Evolutionary conservation across 92 coral and sea anemone genomes (phyloP).

Genomic region (Bergia sp.): DNA sequence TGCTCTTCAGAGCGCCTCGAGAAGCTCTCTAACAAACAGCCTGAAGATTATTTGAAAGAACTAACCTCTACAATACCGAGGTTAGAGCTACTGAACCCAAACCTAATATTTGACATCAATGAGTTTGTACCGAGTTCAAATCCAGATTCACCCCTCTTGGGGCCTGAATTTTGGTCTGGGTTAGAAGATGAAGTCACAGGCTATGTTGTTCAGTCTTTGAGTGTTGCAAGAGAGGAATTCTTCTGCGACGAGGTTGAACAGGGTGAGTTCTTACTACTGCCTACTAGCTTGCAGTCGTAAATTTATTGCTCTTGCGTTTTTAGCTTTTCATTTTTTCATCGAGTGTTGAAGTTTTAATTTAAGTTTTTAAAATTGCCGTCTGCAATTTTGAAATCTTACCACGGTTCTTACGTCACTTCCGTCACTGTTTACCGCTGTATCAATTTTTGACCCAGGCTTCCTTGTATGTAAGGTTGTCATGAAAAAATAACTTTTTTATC

Average conservation of each 20-base stretch:
- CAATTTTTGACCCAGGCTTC: too few relatives aligned
- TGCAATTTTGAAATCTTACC: too few relatives aligned
- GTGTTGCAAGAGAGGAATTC: slow-evolving; percentile 53
- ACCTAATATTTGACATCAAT: slow-evolving; percentile 43
- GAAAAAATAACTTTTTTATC: too few relatives aligned
- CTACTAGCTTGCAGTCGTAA: not conserved
- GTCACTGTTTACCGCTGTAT: too few relatives aligned
- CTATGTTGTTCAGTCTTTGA: slow-evolving; percentile 68
- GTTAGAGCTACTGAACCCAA: slow-evolving; percentile 60
- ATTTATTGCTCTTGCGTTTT: not conserved
- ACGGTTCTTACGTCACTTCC: too few relatives aligned
- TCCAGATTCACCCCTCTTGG: slow-evolving; percentile 87
- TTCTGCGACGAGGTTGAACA: slow-evolving; percentile 9
- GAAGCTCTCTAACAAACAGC: slow-evolving; percentile 56
- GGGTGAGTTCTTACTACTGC: not conserved
- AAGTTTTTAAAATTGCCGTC: too few relatives aligned
- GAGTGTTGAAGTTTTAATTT: too few relatives aligned
- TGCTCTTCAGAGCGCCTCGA: slow-evolving; percentile 55
- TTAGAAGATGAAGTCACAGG: slow-evolving; percentile 82
- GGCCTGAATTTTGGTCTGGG: slow-evolving; percentile 83
- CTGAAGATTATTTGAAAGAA: slow-evolving; percentile 62
- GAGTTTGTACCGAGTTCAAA: slow-evolving; percentile 90
- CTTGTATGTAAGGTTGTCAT: too few relatives aligned
- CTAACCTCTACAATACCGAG: slow-evolving; percentile 49
- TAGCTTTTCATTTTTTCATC: too few relatives aligned